phyloP scores from a whole-genome alignment of 2,113 vertebrate genomes.

The Sylvicapra grimmia region DNA sequence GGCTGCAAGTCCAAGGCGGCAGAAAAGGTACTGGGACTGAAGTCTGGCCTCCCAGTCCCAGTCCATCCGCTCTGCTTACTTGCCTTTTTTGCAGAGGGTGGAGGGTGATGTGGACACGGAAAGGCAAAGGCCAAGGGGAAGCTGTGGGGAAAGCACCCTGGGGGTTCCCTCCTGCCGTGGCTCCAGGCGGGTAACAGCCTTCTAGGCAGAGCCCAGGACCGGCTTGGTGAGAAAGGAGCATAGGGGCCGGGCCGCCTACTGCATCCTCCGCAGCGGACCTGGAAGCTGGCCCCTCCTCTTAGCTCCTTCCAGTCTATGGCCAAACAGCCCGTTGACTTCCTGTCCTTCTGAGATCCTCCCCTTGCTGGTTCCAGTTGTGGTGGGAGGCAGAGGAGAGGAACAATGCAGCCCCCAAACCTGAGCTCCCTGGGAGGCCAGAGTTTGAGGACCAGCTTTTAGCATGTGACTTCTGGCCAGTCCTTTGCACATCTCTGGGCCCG shows the following conservation, averaged over 20 bases:
- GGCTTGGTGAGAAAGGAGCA: not conserved
- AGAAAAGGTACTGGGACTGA: not conserved
- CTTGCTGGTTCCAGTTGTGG: not conserved
- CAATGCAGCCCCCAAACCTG: too few relatives aligned
- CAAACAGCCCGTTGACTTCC: not conserved
- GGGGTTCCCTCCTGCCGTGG: not conserved
- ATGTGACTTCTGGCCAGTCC: not conserved
- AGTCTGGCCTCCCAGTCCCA: not conserved
- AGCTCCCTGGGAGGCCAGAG: not conserved
- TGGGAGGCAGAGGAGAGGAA: not conserved
- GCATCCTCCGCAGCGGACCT: not conserved
- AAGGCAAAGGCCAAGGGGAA: not conserved
- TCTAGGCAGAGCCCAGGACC: not conserved
- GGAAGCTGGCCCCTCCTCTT: not conserved
- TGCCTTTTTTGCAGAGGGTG: not conserved
- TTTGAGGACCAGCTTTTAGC: not conserved
- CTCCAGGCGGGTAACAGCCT: not conserved
- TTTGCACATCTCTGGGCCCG: not conserved
- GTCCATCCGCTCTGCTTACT: not conserved
- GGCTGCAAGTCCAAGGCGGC: not conserved
- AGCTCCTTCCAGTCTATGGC: not conserved
- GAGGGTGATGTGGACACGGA: not conserved
- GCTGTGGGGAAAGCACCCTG: not conserved
- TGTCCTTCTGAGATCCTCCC: not conserved
- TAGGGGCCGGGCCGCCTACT: not conserved